These are phyloP conservation scores for Xestoiulus laeticollis DNA, from an alignment of 2,888 invertebrate genomes.

Conservation along the genomic window DNA sequence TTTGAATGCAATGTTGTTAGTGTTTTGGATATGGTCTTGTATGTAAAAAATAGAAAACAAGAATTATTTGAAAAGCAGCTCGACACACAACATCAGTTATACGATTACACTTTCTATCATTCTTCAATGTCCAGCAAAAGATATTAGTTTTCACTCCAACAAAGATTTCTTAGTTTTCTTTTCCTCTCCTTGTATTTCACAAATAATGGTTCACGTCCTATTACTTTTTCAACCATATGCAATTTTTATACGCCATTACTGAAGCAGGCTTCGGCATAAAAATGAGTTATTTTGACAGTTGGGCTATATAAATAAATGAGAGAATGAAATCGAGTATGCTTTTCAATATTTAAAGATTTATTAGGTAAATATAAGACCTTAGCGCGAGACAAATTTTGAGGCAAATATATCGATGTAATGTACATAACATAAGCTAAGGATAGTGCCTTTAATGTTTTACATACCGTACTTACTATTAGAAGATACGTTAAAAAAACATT, in stretches of 20 bases:
- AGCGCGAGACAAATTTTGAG: neutral
- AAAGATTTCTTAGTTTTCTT: neutral
- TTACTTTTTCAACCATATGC: neutral
- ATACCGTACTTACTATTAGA: no score
- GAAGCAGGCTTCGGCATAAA: neutral
- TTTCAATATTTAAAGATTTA: neutral
- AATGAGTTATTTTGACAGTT: constrained; percentile 30
- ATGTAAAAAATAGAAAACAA: no score
- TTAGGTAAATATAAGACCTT: neutral
- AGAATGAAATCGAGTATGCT: neutral
- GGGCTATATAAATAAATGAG: neutral
- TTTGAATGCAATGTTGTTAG: no score
- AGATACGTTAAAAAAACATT: no score
- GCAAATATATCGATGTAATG: no score
- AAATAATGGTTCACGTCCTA: neutral
- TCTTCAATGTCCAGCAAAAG: neutral
- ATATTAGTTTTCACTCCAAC: neutral
- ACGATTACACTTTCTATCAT: constrained; percentile 11
- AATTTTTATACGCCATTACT: neutral
- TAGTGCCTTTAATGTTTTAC: no score
- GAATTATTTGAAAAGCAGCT: neutral
- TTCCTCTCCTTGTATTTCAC: neutral
- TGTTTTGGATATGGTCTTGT: no score
- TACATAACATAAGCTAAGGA: no score
- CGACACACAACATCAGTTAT: neutral